Evolutionary conservation across 64 coral and sea anemone genomes (phyloP).

Genomic region (Exaiptasia diaphana): DNA sequence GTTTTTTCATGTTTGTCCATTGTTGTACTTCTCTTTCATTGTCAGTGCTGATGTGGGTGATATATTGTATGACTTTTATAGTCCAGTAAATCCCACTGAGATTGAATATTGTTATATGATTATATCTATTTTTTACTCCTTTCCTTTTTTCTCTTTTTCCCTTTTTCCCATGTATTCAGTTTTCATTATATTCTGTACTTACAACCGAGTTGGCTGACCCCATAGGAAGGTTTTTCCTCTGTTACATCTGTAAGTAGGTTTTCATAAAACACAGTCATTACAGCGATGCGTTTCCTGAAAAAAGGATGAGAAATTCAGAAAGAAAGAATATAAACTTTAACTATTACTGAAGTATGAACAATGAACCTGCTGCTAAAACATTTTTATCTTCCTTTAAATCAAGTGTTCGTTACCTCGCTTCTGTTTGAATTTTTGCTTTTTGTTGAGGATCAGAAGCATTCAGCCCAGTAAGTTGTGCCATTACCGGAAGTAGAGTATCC

Average conservation of each 20-base stretch:
- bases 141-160: too few species aligned
- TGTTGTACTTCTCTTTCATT: too few species aligned
- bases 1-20: too few species aligned
- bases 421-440: background rate
- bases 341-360: too few species aligned
- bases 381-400: too few species aligned
- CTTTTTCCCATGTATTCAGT: too few species aligned
- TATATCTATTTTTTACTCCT: too few species aligned
- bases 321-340: background rate
- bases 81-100: too few species aligned
- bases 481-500: conserved; percentile 25
- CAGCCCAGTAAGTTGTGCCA: background rate
- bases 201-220: conserved; percentile 36
- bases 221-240: conserved; percentile 22
- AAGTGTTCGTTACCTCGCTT: background rate
- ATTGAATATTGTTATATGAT: too few species aligned
- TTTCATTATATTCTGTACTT: background rate
- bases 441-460: conserved; percentile 2
- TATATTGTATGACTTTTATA: too few species aligned
- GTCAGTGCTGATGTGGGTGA: too few species aligned
- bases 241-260: conserved; percentile 41
- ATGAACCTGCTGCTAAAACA: too few species aligned
- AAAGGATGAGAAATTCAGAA: background rate
- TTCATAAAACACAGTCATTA: conserved; percentile 36
- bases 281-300: conserved; percentile 32